A percentile compares a stretch with the other conserved stretches of the same genome.
Evolutionary conservation across 2,888 invertebrate genomes (phyloP).

Genomic region (Deilephila porcellus): DNA sequence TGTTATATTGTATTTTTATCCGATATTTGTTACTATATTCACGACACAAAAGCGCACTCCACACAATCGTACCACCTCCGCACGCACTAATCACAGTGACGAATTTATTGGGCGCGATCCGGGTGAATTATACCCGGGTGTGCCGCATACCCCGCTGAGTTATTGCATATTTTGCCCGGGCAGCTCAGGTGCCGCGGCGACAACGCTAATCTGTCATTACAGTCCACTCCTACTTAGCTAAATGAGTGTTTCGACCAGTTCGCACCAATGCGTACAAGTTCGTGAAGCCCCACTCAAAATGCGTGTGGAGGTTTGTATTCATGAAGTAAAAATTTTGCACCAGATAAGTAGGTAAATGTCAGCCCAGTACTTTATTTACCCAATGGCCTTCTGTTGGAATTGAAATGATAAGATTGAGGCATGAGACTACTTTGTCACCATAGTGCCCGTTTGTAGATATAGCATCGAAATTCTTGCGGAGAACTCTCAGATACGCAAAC

Average conservation of each 20-base stretch:
- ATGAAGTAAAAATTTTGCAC: no score
- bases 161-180: constrained; percentile 67
- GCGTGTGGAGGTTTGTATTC: background rate
- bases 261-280: background rate
- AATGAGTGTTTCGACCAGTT: constrained; percentile 48
- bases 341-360: no score
- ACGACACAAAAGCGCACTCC: background rate
- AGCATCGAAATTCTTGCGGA: no score
- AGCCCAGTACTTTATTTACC: no score
- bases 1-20: no score
- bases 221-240: constrained; percentile 65
- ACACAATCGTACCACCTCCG: constrained; percentile 35
- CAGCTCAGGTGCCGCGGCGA: constrained; percentile 69
- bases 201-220: constrained; percentile 77
- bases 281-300: background rate
- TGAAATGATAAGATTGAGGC: no score
- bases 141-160: constrained; percentile 57
- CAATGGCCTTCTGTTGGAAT: no score
- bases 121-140: constrained; percentile 65
- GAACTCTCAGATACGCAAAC: no score
- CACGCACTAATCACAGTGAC: constrained; percentile 72
- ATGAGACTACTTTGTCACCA: no score
- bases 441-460: no score
- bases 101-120: constrained; percentile 79
- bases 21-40: no score